Conservation (phyloP, 2,113 vertebrate species). For the Gobio gobio region DNA sequence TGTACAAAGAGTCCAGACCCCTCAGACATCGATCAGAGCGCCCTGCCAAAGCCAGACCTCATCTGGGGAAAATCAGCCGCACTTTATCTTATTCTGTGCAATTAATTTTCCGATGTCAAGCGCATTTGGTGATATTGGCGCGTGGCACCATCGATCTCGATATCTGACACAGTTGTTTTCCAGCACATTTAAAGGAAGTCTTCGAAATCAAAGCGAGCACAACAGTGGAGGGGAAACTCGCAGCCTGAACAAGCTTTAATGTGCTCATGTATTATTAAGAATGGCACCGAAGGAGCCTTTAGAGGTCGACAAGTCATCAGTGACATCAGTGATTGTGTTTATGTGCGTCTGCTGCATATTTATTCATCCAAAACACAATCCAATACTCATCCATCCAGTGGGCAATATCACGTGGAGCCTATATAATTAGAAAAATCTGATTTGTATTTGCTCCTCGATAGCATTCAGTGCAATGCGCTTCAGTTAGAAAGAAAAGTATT, state of each 20-base stretch:
- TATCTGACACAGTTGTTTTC: constrained; percentile 54
- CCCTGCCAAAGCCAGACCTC: constrained; percentile 58
- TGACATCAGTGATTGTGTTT: not conserved
- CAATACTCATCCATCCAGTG: not conserved
- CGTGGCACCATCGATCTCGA: constrained; percentile 39
- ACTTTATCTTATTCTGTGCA: constrained; percentile 50
- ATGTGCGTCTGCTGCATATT: not conserved
- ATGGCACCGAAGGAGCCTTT: not conserved
- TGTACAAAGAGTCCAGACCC: constrained; percentile 59
- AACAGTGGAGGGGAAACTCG: not conserved
- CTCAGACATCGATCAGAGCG: constrained; percentile 68
- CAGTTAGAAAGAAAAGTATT: not conserved
- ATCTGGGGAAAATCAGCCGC: constrained; percentile 62
- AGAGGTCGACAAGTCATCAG: not conserved
- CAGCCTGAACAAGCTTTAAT: not conserved
- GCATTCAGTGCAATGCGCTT: not conserved
- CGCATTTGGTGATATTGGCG: constrained; percentile 64
- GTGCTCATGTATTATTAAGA: not conserved
- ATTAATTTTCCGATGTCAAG: constrained; percentile 58
- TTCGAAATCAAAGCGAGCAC: not conserved
- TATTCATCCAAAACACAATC: not conserved
- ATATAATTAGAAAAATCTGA: not conserved
- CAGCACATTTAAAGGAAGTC: not conserved
- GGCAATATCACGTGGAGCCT: not conserved
- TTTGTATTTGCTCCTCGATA: not conserved